Evolutionary conservation across 2,113 vertebrate genomes (phyloP).

Genomic region (Pangasianodon hypophthalmus): DNA sequence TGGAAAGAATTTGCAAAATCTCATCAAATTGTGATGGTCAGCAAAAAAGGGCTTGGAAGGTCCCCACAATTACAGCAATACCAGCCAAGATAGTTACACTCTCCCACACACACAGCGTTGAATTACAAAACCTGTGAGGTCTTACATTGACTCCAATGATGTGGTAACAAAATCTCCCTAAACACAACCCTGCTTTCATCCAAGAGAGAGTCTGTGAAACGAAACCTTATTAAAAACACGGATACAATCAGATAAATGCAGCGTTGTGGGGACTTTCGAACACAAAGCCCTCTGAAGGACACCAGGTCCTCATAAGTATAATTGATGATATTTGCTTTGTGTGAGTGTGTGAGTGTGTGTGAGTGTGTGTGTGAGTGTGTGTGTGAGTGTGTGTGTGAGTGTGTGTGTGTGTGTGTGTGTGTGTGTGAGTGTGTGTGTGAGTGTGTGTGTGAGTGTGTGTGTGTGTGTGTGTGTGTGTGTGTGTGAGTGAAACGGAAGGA

Average conservation of each 20-base stretch:
- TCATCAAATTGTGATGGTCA: not conserved
- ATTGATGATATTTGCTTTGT: not conserved
- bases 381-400: no score
- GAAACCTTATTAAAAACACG: not conserved
- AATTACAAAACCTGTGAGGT: constrained; percentile 36
- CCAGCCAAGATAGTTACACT: not conserved
- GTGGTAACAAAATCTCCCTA: constrained; percentile 13
- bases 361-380: no score
- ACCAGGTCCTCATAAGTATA: not conserved
- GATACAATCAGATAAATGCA: not conserved
- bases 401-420: constrained; percentile 12
- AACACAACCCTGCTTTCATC: not conserved
- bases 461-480: constrained; percentile 9
- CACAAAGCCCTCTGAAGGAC: not conserved
- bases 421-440: not conserved
- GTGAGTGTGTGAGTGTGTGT: constrained; percentile 7
- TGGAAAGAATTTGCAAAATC: not conserved
- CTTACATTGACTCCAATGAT: not conserved
- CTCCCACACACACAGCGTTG: not conserved
- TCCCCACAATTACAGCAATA: not conserved
- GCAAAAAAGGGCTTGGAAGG: not conserved
- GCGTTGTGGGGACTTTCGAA: not conserved
- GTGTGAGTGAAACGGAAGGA: not conserved
- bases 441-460: constrained; percentile 7
- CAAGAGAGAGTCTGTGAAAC: not conserved